A percentile compares a stretch with the other conserved stretches of the same genome.
Evolutionary conservation across 1,140 invertebrate species (phyloP).

Genomic region (Stenopsyche tienmushanensis): DNA sequence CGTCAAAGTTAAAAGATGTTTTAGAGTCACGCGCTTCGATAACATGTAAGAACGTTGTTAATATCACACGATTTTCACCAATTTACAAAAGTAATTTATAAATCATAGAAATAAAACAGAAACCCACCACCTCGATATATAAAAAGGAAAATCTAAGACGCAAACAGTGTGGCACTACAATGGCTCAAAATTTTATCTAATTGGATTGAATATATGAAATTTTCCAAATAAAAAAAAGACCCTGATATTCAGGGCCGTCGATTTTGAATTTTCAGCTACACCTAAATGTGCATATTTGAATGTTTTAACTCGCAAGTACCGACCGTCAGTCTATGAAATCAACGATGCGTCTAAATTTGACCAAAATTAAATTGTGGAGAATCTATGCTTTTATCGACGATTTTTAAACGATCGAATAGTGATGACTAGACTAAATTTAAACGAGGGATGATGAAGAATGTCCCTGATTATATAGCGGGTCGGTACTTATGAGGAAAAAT

Average conservation of each 20-base stretch:
- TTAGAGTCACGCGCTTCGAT: too few relatives aligned
- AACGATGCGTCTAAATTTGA: slow-evolving; percentile 6
- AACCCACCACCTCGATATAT: background rate
- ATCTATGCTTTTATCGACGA: background rate
- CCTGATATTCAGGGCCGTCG: too few relatives aligned
- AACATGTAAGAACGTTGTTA: too few relatives aligned
- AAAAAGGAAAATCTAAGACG: background rate
- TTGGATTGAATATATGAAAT: too few relatives aligned
- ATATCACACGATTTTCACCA: too few relatives aligned
- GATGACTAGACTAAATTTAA: background rate
- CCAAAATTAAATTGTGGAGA: too few relatives aligned
- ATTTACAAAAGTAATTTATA: too few relatives aligned
- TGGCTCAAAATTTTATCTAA: background rate
- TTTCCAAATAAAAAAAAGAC: background rate
- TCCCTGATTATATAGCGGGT: slow-evolving; percentile 22
- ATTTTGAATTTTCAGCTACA: background rate
- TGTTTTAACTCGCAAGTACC: slow-evolving; percentile 10
- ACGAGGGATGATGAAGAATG: background rate
- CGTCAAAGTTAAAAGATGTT: too few relatives aligned
- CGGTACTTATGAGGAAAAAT: slow-evolving; percentile 10
- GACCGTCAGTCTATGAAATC: slow-evolving; percentile 7
- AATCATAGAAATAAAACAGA: background rate
- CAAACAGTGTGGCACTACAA: background rate
- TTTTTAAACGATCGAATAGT: background rate
- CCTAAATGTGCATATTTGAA: slow-evolving; percentile 27